Evolutionary conservation across 2,888 invertebrate species (phyloP).

Genomic region (Kryphioiulus occultus): DNA sequence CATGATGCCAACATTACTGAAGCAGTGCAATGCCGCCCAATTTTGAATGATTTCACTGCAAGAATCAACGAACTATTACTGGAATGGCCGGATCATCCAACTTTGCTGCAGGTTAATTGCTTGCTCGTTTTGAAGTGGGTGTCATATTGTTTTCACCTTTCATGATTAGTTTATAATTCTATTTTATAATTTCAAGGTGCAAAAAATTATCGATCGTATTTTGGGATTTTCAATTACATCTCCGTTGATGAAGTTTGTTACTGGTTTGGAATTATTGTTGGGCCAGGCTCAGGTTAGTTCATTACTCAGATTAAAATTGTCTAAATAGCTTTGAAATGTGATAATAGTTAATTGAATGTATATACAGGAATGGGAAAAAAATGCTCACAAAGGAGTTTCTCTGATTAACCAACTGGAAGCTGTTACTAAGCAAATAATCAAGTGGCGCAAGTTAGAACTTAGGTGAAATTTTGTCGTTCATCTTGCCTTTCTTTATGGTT

Average conservation of each 20-base stretch:
- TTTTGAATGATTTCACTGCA: conserved; percentile 72
- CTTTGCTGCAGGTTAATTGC: conserved; percentile 74
- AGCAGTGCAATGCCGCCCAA: conserved; percentile 74
- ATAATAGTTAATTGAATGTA: conserved; percentile 12
- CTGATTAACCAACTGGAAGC: conserved; percentile 75
- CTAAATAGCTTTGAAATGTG: conserved; percentile 55
- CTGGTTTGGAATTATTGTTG: conserved; percentile 87
- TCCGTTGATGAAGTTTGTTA: conserved; percentile 85
- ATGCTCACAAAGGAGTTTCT: conserved; percentile 86
- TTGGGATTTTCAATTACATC: conserved; percentile 76
- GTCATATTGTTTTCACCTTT: not conserved
- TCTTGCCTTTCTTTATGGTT: not conserved
- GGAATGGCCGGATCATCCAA: conserved; percentile 92
- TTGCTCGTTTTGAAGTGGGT: not conserved
- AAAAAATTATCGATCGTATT: conserved; percentile 62
- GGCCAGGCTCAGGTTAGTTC: conserved; percentile 68
- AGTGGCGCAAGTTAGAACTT: conserved; percentile 91
- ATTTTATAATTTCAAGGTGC: conserved; percentile 67
- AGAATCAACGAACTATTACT: conserved; percentile 72
- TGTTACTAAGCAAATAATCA: conserved; percentile 81
- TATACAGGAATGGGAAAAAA: conserved; percentile 86
- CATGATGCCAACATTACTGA: conserved; percentile 82
- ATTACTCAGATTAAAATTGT: conserved; percentile 49
- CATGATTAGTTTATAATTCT: conserved; percentile 40
- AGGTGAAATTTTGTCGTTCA: conserved; percentile 59